Base-by-base conservation (phyloP, 2,797 vertebrate species). In the Clarias platycephalus region DNA sequence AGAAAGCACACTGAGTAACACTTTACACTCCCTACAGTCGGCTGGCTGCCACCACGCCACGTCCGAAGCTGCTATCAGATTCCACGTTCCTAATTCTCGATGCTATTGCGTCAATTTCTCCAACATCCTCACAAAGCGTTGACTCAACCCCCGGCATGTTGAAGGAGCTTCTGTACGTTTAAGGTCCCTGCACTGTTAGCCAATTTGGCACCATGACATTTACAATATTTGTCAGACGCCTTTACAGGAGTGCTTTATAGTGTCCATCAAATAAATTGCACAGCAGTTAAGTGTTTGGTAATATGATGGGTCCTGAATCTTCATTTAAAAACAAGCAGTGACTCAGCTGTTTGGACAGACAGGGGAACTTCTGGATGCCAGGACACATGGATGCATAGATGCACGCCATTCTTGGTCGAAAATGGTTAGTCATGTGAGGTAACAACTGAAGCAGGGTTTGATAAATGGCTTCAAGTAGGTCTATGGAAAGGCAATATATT, bases 1-100 rank as follows among this genome's bases (percentile, higher is more conserved):
- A 24, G 31, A 77, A 77, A 60, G 75, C 75, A n/a, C 75, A 78
- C 55, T 62, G 34, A 78, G 31, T 60, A 34, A 78, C 75, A 77
- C 74, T 9, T 77, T 57, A 77, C 55, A 62, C 57, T 78, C 75
- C 12, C 34, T 62, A 7, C 13, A 62, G 31, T 78, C 31, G 57
- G 31, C 75, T 78, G 75, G 31, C 22, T 78, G 75, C 31, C 75
- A 40, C 34, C 31, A 15, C 22, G 1, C 37, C 37, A 31, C 22
- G 22, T 24, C 57, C 0, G 31, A 78, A 62, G 57, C 6, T 40
- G 75, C 18, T 78, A 78, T 78, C 75, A 8, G 57, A n/a, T 62
- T 78, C 57, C 75, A 78, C 31, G 15, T 40, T 62, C 58, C 31
- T 0, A n/a, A 22, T 78, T 78, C 24, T 40, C 34, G 2, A 40